Evolutionary conservation across 2,797 vertebrate genomes (phyloP), one percentile per base, ranked within the genome.

Genomic region (Hyperoplus lanceolatus): DNA sequence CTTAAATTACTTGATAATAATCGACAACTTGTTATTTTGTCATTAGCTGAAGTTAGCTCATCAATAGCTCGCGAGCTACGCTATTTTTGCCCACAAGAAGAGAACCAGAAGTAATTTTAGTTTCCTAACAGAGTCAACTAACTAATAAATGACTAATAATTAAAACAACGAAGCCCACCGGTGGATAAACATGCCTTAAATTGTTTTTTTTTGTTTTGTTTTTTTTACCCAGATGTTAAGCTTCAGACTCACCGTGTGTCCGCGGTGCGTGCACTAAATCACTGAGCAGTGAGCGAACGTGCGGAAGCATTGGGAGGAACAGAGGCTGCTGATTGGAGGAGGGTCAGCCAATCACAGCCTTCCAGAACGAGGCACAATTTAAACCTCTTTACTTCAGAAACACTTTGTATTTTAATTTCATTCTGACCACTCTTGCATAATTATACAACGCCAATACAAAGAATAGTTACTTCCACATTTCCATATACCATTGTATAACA

Each of bases 201-300:
- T 10, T 1, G 8, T 0, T 10, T 7, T 29, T 29, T 2, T 21
- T 29, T 29, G n/a, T n/a, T 29, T 29, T 29, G 2, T 54, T 78
- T 84, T 71, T 79, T 84, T 71, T 6, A 51, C 7, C 61, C 13
- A 49, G 18, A 11, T 14, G 16, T 16, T 14, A n/a, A 68, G 73
- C 75, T 70, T n/a, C n/a, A 43, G 76, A 59, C 93, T 92, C 18
- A 93, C 93, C 93, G 90, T 88, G 80, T 70, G 29, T 93, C 85
- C 89, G 89, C 90, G 89, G 49, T 87, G 87, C 77, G 90, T 81
- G 86, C 58, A 75, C 79, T 84, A 84, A 83, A 79, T 70, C 90
- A 79, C 29, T 29, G 29, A 29, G 29, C 73, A 78, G 84, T 61
- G 86, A 12, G 60, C 67, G 87, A 86, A 89, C 69, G 87, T 86